These are phyloP conservation scores for Danionella cerebrum DNA, from an alignment of 2,113 vertebrate genomes.

Conservation along the genomic window DNA sequence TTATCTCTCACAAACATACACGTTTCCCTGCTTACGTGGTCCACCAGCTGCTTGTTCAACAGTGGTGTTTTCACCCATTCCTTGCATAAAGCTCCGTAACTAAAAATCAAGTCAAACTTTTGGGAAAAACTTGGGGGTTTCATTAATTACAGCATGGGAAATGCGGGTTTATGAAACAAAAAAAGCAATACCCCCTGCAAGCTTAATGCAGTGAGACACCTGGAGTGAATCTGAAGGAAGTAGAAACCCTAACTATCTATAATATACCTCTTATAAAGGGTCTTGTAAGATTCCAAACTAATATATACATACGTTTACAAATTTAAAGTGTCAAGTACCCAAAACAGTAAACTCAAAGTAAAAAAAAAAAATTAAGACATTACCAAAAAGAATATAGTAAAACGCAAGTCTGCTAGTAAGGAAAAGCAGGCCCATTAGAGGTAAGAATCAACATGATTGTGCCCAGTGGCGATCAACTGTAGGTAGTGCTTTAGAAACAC, in stretches of 20 bases:
- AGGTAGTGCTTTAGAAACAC: conserved; percentile 69
- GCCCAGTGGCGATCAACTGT: conserved; percentile 50
- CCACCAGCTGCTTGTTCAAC: conserved; percentile 57
- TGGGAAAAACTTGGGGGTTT: conserved; percentile 57
- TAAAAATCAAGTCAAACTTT: conserved; percentile 57
- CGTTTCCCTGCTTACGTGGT: conserved; percentile 48
- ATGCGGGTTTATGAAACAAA: conserved; percentile 48
- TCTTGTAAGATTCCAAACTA: conserved; percentile 62
- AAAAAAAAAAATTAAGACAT: conserved; percentile 60
- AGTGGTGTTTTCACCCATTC: conserved; percentile 52
- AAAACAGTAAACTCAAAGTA: conserved; percentile 63
- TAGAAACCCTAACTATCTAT: conserved; percentile 54
- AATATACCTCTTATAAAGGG: conserved; percentile 59
- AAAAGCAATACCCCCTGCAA: conserved; percentile 52
- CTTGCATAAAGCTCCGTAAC: conserved; percentile 41
- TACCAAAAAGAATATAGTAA: conserved; percentile 48
- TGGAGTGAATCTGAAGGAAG: conserved; percentile 60
- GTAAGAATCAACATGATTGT: conserved; percentile 58
- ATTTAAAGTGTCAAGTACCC: conserved; percentile 79
- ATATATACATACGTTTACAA: conserved; percentile 69
- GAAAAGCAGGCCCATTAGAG: conserved; percentile 53
- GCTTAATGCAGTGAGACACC: conserved; percentile 58
- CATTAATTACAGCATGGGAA: conserved; percentile 60
- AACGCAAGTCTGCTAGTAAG: conserved; percentile 42
- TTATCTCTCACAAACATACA: conserved; percentile 35